Percentiles rank a stretch among this genome's conserved stretches.
phyloP scores from a whole-genome alignment of 2,797 vertebrate genomes.

The Myotis daubentonii region DNA sequence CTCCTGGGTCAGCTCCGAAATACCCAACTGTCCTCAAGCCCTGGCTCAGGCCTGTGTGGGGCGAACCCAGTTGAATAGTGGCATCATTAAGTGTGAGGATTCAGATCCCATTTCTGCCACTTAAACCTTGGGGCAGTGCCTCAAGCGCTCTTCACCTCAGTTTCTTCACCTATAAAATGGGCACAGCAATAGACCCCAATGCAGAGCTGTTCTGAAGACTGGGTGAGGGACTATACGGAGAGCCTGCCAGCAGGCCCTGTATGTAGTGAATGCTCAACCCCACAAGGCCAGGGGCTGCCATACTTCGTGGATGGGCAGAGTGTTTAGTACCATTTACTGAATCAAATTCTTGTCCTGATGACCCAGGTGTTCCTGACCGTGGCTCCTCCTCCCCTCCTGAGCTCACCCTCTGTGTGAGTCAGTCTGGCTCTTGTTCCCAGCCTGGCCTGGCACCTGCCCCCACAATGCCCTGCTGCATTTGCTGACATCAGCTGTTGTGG shows the following conservation, averaged over 20 bases:
- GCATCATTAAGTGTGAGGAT: background rate
- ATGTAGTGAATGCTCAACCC: accelerated
- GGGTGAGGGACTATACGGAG: background rate
- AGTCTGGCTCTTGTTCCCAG: background rate
- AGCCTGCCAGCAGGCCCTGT: background rate
- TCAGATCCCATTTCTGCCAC: background rate
- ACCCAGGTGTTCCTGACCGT: background rate
- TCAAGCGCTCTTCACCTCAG: background rate
- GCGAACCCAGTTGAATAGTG: background rate
- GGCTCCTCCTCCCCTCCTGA: background rate
- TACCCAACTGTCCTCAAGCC: background rate
- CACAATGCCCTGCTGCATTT: background rate
- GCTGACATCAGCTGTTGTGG: no score
- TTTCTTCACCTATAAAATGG: background rate
- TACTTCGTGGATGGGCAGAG: background rate
- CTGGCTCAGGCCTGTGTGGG: background rate
- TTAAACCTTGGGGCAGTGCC: background rate
- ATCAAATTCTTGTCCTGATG: background rate
- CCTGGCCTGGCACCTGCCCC: background rate
- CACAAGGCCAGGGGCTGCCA: background rate
- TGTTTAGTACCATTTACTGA: no score
- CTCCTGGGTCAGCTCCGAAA: background rate
- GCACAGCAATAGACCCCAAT: background rate
- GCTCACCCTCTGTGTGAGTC: background rate
- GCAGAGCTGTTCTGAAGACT: background rate